Percentiles rank a stretch among this genome's conserved stretches.
These are phyloP conservation scores for Meiosimyza decipiens DNA, from an alignment of 2,888 invertebrate species.

Conservation along the genomic window DNA sequence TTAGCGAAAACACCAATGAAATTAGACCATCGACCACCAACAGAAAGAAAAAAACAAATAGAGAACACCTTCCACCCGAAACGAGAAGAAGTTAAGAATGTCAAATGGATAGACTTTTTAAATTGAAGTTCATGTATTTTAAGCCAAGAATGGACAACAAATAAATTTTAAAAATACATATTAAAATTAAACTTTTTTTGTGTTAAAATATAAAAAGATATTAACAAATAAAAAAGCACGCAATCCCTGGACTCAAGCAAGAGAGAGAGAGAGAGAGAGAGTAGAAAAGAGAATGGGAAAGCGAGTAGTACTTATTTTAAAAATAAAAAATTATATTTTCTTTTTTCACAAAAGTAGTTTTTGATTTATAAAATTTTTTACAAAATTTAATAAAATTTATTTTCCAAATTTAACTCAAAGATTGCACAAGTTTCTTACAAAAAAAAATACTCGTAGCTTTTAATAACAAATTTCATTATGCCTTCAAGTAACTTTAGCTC, in stretches of 20 bases:
- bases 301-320: background rate
- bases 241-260: background rate
- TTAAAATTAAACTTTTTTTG: slow-evolving; percentile 16
- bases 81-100: background rate
- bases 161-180: slow-evolving; percentile 48
- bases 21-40: background rate
- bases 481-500: too few species aligned
- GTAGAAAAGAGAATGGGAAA: background rate
- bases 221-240: background rate
- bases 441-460: too few species aligned
- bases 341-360: too few species aligned
- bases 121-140: slow-evolving; percentile 54
- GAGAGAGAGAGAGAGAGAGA: background rate
- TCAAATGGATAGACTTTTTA: slow-evolving; percentile 20
- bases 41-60: background rate
- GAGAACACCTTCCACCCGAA: slow-evolving; percentile 18
- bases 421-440: too few species aligned
- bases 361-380: too few species aligned
- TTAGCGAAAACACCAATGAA: slow-evolving; percentile 6
- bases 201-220: slow-evolving; percentile 23
- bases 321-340: background rate
- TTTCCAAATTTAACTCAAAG: background rate
- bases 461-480: too few species aligned
- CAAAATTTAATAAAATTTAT: slow-evolving; percentile 4
- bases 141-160: slow-evolving; percentile 61